Evolutionary conservation across 2,113 vertebrate genomes (phyloP), one percentile per base, ranked within the genome.

Genomic region (Antechinus flavipes): DNA sequence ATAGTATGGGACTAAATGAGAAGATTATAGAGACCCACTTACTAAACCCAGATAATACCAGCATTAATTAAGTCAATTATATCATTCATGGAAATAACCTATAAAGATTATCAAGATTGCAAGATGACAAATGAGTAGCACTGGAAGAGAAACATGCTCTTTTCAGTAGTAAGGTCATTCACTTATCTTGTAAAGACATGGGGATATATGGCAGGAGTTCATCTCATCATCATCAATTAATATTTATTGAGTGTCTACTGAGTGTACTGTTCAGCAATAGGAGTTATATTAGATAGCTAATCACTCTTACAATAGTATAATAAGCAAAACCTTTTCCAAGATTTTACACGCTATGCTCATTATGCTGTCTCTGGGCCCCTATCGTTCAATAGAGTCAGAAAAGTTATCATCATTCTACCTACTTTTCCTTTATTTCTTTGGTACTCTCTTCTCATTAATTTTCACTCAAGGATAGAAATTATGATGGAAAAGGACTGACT

Each of bases 1-100:
- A 98, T 94, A 91, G 0, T 96, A 92, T 53, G 91, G 94, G 84
- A 95, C 97, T 97, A 96, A 97, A 95, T 58, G 96, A 90, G 76
- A 96, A 96, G 95, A 97, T 96, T 97, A 96, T 92, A 94, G 54
- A 93, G 93, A 53, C 94, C 97, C 97, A 97, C 94, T 97, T 97
- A 97, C 95, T 98, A 97, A 98, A 97, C 56, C 95, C 92, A 0
- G 26, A 97, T 98, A 98, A 98, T 97, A 96, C 94, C 93, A 96
- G 97, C 96, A 95, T 98, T 98, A 98, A 98, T 97, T 98, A 95
- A 94, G 95, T 97, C 92, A 98, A 98, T 97, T 98, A 95, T 93
- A 95, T 97, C 91, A 96, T 98, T 98, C 95, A 95, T 95, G 92
- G 94, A 98, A 98, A 97, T 90, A 98, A 97, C 94, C 92, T 94